These are phyloP conservation scores for Pseudomyrmex cubaensis DNA, from an alignment of 1,140 invertebrate species.

Conservation along the genomic window DNA sequence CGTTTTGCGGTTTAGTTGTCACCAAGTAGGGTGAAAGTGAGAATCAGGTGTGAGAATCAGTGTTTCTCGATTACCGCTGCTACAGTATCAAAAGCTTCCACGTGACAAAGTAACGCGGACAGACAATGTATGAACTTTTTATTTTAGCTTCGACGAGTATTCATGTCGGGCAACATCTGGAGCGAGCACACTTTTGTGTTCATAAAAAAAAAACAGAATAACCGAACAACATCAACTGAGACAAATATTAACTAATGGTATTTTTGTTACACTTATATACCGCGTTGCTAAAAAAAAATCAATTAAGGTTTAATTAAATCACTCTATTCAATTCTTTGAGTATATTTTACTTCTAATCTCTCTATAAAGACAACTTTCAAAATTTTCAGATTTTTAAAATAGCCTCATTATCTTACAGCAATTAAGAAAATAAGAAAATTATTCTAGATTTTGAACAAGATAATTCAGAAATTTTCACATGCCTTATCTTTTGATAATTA, in stretches of 20 bases:
- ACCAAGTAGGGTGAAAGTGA: conserved; percentile 38
- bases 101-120: conserved; percentile 50
- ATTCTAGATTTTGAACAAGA: no score
- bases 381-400: no score
- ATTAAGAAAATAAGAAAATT: no score
- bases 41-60: conserved; percentile 52
- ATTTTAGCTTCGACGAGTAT: conserved; percentile 40
- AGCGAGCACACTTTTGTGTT: conserved; percentile 19
- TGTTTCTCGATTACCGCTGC: conserved; percentile 34
- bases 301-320: conserved; percentile 18
- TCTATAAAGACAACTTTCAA: background rate
- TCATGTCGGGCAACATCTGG: conserved; percentile 45
- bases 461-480: background rate
- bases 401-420: no score
- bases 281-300: background rate
- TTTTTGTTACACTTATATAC: background rate
- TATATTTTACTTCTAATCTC: background rate
- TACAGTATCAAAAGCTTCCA: conserved; percentile 26
- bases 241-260: conserved; percentile 44
- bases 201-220: conserved; percentile 42
- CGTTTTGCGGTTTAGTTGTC: background rate
- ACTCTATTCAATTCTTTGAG: conserved; percentile 11
- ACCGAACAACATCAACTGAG: background rate
- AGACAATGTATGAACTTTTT: conserved; percentile 58
- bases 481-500: conserved; percentile 16